Conservation (phyloP, 2,888 invertebrate species). For the Eilema griseolum region DNA sequence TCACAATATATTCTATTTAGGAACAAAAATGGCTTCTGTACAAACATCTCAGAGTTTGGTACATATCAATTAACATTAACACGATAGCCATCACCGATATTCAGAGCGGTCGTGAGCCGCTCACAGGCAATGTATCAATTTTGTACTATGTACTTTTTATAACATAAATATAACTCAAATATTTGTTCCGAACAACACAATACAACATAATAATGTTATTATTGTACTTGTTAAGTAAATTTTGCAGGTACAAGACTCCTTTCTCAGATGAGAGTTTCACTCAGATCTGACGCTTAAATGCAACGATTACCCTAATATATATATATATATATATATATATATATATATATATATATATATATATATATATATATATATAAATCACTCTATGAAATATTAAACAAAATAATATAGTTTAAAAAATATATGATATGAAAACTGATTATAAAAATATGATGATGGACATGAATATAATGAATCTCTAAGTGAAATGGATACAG, state of each 20-base stretch:
- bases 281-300: not conserved
- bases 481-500: not conserved
- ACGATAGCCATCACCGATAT: not conserved
- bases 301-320: not conserved
- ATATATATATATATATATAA: too few species aligned
- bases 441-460: not conserved
- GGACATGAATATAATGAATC: not conserved
- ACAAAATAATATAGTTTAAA: not conserved
- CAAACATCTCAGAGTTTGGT: not conserved
- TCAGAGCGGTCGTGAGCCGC: not conserved
- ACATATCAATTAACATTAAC: not conserved
- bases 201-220: not conserved
- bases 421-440: not conserved
- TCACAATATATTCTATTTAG: not conserved
- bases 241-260: not conserved
- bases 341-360: too few species aligned
- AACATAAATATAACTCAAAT: not conserved
- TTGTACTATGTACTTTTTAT: not conserved
- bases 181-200: not conserved
- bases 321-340: too few species aligned
- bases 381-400: not conserved
- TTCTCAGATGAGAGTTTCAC: not conserved
- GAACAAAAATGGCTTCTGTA: not conserved
- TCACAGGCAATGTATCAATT: not conserved
- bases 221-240: not conserved